Evolutionary conservation across 2,888 invertebrate genomes (phyloP).

Genomic region (Beris chalybata): DNA sequence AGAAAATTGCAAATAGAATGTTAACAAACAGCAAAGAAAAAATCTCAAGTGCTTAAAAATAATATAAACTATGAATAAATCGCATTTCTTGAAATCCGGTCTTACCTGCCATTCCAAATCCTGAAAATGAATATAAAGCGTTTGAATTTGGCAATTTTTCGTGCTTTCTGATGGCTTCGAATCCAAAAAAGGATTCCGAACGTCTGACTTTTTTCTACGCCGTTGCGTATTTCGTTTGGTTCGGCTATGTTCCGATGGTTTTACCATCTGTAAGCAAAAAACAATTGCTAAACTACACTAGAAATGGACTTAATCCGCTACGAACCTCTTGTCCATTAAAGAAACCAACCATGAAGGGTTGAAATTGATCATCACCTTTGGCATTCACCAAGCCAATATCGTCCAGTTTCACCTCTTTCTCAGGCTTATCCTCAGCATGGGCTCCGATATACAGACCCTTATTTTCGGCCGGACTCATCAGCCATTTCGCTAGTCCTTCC

Average conservation of each 20-base stretch:
- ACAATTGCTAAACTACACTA: constrained; percentile 22
- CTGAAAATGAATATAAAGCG: constrained; percentile 89
- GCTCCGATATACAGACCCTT: constrained; percentile 83
- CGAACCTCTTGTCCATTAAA: constrained; percentile 68
- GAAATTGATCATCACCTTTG: constrained; percentile 76
- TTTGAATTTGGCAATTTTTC: constrained; percentile 84
- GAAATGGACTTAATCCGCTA: constrained; percentile 4
- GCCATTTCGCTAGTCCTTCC: constrained; percentile 75
- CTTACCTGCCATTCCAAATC: constrained; percentile 83
- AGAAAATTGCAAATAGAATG: too few species aligned
- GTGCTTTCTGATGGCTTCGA: constrained; percentile 46
- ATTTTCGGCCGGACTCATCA: constrained; percentile 75
- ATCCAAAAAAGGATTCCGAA: constrained; percentile 50
- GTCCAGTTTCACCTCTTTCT: constrained; percentile 79
- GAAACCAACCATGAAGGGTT: constrained; percentile 92
- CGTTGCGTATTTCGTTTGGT: constrained; percentile 46
- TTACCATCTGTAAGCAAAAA: constrained; percentile 45
- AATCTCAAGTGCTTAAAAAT: too few species aligned
- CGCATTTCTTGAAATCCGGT: too few species aligned
- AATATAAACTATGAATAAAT: too few species aligned
- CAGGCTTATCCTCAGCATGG: constrained; percentile 71
- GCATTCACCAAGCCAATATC: constrained; percentile 81
- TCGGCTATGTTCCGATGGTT: constrained; percentile 46
- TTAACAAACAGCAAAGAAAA: too few species aligned
- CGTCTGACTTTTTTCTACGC: constrained; percentile 52